Evolutionary conservation across 2,797 vertebrate genomes (phyloP).

Genomic region (Darevskia mixta): DNA sequence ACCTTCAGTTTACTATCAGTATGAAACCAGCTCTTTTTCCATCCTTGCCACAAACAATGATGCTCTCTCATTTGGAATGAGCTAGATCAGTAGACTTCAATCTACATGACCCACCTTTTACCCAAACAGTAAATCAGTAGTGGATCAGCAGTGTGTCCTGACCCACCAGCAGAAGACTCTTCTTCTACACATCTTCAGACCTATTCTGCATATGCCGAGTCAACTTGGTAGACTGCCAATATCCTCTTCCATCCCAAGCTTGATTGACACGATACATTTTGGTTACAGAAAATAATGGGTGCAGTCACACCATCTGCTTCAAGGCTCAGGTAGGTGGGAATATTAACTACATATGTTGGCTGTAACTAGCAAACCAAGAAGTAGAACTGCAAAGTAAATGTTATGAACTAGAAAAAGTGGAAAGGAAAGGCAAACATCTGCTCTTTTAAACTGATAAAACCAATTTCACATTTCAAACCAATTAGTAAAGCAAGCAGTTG

Average conservation of each 20-base stretch:
- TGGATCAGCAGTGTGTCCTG: too few species aligned
- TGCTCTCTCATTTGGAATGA: not conserved
- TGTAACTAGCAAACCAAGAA: not conserved
- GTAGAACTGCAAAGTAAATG: slow-evolving; percentile 8
- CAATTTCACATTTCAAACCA: not conserved
- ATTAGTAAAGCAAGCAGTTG: slow-evolving; percentile 2
- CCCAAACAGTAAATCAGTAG: too few species aligned
- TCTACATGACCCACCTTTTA: too few species aligned
- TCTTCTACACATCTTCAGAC: not conserved
- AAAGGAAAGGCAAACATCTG: not conserved
- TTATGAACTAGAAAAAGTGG: not conserved
- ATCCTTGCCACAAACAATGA: not conserved
- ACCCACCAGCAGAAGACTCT: not conserved
- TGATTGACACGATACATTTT: not conserved
- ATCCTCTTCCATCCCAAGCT: not conserved
- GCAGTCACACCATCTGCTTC: not conserved
- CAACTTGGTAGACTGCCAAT: not conserved
- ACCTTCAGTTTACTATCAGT: not conserved
- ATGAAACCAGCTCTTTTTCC: not conserved
- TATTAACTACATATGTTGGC: slow-evolving; percentile 5
- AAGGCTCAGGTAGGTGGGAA: not conserved
- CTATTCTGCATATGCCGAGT: not conserved
- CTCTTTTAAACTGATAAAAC: not conserved
- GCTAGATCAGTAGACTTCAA: too few species aligned
- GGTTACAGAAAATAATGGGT: not conserved